Percentiles rank a stretch among this genome's conserved stretches.
Evolutionary conservation across 2,113 vertebrate species (phyloP).

Genomic region (Alligator sinensis): DNA sequence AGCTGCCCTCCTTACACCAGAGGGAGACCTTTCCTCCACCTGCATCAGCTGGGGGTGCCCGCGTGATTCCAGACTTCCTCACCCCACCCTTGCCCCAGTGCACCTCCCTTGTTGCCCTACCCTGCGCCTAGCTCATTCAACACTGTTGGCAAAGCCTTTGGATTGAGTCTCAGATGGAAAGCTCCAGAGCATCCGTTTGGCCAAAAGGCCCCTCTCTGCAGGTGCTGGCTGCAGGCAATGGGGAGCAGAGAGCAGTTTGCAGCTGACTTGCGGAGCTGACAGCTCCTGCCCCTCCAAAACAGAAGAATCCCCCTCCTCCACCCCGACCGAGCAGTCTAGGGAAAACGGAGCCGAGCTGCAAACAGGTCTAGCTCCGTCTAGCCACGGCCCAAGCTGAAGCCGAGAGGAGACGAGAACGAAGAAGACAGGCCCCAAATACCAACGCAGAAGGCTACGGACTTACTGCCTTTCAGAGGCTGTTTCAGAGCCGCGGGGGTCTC

Average conservation of each 20-base stretch:
- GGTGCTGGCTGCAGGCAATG: not conserved
- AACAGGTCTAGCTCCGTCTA: not conserved
- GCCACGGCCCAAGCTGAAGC: not conserved
- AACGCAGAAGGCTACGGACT: not conserved
- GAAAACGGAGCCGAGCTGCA: not conserved
- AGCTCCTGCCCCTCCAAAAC: not conserved
- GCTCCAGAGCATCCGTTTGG: no score
- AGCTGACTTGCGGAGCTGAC: not conserved
- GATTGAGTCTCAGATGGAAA: no score
- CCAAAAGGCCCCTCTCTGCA: no score
- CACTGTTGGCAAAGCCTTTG: no score
- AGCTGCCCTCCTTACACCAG: not conserved
- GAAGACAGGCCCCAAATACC: not conserved
- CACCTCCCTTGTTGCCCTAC: no score
- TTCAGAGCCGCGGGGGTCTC: slow-evolving; percentile 31
- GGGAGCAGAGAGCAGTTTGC: not conserved
- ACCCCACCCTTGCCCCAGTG: not conserved
- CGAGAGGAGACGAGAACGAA: not conserved
- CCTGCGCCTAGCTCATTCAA: no score
- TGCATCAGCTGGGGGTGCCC: not conserved
- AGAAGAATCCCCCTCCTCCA: not conserved
- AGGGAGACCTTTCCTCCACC: not conserved
- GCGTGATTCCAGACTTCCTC: not conserved
- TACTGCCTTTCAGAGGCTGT: slow-evolving; percentile 36
- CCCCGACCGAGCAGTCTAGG: not conserved